These are phyloP conservation scores for Proales similis DNA, from an alignment of 1,140 invertebrate species.

Conservation along the genomic window DNA sequence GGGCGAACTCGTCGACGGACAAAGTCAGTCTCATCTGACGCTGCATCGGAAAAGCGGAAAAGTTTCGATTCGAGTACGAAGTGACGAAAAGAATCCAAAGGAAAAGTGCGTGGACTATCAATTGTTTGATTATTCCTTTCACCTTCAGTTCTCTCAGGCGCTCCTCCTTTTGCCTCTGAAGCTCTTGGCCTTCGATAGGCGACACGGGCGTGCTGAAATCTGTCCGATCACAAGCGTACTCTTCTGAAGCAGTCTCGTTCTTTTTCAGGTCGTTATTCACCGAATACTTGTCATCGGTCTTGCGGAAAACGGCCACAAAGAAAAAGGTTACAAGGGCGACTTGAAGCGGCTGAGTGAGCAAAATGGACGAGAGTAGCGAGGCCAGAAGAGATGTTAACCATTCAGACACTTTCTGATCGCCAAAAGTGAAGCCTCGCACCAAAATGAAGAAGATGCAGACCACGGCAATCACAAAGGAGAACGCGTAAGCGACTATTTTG, in stretches of 20 bases:
- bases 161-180: not conserved
- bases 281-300: constrained; percentile 50
- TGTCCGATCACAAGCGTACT: not conserved
- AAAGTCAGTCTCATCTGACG: constrained; percentile 8
- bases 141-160: not conserved
- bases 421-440: constrained; percentile 57
- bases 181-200: constrained; percentile 50
- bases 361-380: constrained; percentile 57
- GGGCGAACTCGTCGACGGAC: too few species aligned
- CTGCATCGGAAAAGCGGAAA: not conserved
- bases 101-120: constrained; percentile 8
- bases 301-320: constrained; percentile 55
- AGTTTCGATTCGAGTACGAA: constrained; percentile 10
- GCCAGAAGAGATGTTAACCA: constrained; percentile 58
- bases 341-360: constrained; percentile 58
- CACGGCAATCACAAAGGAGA: constrained; percentile 51
- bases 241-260: constrained; percentile 39
- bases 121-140: constrained; percentile 1
- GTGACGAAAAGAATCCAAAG: constrained; percentile 2
- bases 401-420: constrained; percentile 57
- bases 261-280: constrained; percentile 54
- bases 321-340: constrained; percentile 56
- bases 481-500: constrained; percentile 54
- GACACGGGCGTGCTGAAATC: not conserved
- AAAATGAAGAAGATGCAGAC: constrained; percentile 55